phyloP scores from a whole-genome alignment of 2,888 invertebrate species.

The Galerucella nymphaeae region DNA sequence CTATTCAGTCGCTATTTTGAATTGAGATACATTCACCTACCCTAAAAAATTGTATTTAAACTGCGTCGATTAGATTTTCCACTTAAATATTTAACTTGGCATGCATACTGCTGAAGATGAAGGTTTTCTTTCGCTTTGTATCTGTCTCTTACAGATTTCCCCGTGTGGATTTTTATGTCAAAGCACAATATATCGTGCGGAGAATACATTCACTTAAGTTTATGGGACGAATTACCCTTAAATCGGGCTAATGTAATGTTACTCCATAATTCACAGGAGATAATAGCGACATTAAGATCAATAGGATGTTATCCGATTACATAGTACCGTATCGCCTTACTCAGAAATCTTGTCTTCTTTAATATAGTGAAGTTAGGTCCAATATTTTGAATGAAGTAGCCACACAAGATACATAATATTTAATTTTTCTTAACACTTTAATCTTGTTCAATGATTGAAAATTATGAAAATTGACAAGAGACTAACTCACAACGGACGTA shows the following conservation, averaged over 20 bases:
- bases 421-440: too few relatives aligned
- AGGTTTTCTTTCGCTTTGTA: not conserved
- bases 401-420: too few relatives aligned
- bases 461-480: too few relatives aligned
- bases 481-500: too few relatives aligned
- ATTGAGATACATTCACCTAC: not conserved
- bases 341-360: not conserved
- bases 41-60: not conserved
- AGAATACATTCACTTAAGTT: slow-evolving; percentile 22
- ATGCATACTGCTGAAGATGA: not conserved
- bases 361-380: not conserved
- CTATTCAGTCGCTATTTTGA: not conserved
- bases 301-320: slow-evolving; percentile 28
- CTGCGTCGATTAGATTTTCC: not conserved
- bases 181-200: slow-evolving; percentile 18
- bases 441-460: too few relatives aligned
- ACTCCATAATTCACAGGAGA: slow-evolving; percentile 23
- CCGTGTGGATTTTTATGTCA: not conserved
- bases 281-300: slow-evolving; percentile 29
- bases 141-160: not conserved
- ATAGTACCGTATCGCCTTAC: slow-evolving; percentile 25
- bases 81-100: not conserved
- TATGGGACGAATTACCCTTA: slow-evolving; percentile 25
- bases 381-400: not conserved
- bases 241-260: slow-evolving; percentile 26